Base-by-base conservation (phyloP, 2,888 invertebrate genomes). In the Lypha dubia region DNA sequence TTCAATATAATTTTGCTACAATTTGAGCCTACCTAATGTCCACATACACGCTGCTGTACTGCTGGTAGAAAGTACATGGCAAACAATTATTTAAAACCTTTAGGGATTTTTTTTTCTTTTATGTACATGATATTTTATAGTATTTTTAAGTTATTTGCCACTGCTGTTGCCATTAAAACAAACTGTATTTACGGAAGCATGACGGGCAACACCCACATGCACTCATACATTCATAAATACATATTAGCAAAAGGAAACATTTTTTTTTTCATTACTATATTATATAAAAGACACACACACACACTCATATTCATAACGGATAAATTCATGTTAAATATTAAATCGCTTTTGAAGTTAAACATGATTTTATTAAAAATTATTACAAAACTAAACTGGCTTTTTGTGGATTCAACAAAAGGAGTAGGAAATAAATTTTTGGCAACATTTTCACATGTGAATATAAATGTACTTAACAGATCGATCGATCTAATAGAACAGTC, bases 121-220 rank as follows among this genome's bases (percentile, higher is more conserved):
- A 49, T 8, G 20, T 35, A 58, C 67, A 76, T 76, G 56, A 35
- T 56, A 56, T 65, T 76, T 46, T 62, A n/a, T 24, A 28, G 60
- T 41, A 32, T 71, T 62, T 65, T 77, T 62, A 62, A 77, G 51
- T 68, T 77, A 77, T 38, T 74, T 53, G 80, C 81, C 70, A 70
- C 70, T 70, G 81, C 81, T 71, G 73, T 79, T 79, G 79, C 79
- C 71, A 79, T 79, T 79, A 80, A 80, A 80, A 62, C 65, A 62
- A 75, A 75, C 62, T 76, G 81, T 70, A 82, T 41, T 82, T 70
- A 70, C 75, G 63, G 63, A 82, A 82, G 81, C 81, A 82, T 82
- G 81, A 82, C 75, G 56, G 70, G 81, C 68, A 71, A 82, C 81
- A 82, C 81, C 81, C 81, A 82, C 81, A 82, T 68, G 46, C 2